A percentile compares a stretch with the other conserved stretches of the same genome.
phyloP scores from a whole-genome alignment of 2,113 vertebrate species.

The Rattus rattus region DNA sequence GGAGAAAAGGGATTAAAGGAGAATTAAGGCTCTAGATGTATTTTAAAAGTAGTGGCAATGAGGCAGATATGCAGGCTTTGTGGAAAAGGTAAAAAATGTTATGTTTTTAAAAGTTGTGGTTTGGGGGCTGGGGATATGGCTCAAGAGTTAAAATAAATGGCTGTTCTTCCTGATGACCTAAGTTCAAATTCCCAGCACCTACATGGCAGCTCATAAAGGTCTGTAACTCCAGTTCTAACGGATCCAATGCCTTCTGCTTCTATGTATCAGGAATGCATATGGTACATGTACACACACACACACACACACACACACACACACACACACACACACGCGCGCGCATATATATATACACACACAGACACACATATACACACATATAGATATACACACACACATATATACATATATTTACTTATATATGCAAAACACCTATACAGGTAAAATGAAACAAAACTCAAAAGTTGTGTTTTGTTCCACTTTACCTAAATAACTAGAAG shows the following conservation, averaged over 20 bases:
- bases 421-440: no score
- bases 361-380: neutral
- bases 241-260: neutral
- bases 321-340: neutral
- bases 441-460: no score
- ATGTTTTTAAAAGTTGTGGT: neutral
- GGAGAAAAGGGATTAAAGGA: neutral
- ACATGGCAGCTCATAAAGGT: neutral
- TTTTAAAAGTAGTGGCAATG: conserved; percentile 5
- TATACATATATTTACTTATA: no score
- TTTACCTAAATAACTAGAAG: conserved; percentile 46
- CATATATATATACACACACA: neutral
- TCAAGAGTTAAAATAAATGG: neutral
- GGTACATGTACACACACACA: neutral
- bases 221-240: neutral
- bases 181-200: neutral
- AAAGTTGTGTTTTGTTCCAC: neutral
- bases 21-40: conserved; percentile 2
- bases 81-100: conserved; percentile 17
- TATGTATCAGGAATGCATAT: neutral
- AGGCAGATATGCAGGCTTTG: neutral
- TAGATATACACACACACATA: neutral
- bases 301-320: neutral
- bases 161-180: neutral
- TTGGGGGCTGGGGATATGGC: neutral